These are phyloP conservation scores for Sebastes schlegelii DNA, from an alignment of 2,113 vertebrate genomes.

Conservation along the genomic window DNA sequence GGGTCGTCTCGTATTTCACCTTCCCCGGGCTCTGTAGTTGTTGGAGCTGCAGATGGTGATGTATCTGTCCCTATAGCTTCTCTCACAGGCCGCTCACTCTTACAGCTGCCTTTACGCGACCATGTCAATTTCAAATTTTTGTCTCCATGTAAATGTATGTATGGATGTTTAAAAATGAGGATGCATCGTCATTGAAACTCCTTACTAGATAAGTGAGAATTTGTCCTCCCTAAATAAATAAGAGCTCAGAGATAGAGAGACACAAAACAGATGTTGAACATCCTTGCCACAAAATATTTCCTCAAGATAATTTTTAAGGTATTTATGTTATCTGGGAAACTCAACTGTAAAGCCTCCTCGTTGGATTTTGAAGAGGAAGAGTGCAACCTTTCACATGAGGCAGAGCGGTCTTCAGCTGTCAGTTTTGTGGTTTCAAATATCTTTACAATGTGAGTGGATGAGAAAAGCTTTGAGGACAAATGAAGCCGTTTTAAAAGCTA, in stretches of 20 bases:
- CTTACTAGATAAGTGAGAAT: not conserved
- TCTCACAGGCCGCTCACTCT: not conserved
- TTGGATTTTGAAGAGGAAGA: not conserved
- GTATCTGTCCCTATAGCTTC: not conserved
- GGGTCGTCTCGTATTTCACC: not conserved
- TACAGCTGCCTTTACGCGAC: not conserved
- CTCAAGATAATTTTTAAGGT: not conserved
- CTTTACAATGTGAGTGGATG: conserved; percentile 5
- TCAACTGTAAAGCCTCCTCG: not conserved
- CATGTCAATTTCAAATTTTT: not conserved
- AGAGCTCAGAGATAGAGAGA: conserved; percentile 2
- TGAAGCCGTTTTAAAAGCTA: conserved; percentile 31
- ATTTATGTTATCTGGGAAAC: not conserved
- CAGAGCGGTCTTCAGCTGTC: not conserved
- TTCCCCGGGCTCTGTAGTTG: not conserved
- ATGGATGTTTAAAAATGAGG: not conserved
- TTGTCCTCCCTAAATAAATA: not conserved
- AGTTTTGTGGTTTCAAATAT: conserved; percentile 29
- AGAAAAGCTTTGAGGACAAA: conserved; percentile 26
- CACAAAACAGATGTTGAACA: conserved; percentile 18
- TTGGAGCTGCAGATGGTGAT: not conserved
- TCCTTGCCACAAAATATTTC: not conserved
- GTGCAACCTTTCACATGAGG: not conserved
- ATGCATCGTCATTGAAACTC: not conserved
- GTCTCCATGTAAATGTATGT: not conserved